phyloP scores from a whole-genome alignment of 2,888 invertebrate species.

The Galerucella calmariensis region DNA sequence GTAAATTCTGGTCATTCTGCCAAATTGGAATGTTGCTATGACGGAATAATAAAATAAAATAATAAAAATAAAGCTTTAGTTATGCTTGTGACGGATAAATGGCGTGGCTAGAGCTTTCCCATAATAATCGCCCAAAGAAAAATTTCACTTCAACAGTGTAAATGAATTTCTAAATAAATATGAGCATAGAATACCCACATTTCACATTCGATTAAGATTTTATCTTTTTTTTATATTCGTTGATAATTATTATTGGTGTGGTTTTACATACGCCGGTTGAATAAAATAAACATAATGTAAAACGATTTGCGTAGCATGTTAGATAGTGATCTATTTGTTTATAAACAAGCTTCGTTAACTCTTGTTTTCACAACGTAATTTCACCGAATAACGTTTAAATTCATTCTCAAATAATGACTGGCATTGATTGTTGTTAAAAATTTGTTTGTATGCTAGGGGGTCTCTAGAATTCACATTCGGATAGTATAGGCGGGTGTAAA shows the following conservation, averaged over 20 bases:
- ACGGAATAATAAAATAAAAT: too few species aligned
- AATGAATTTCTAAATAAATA: not conserved
- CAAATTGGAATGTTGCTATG: too few species aligned
- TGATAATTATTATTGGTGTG: not conserved
- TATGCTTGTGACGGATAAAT: too few species aligned
- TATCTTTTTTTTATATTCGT: not conserved
- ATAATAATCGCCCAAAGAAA: not conserved
- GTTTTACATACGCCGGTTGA: not conserved
- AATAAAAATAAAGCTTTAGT: too few species aligned
- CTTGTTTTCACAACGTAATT: not conserved
- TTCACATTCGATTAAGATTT: not conserved
- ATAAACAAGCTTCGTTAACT: not conserved
- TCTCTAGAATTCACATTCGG: too few species aligned
- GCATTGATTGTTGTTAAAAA: too few species aligned
- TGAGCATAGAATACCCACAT: not conserved
- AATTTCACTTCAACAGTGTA: not conserved
- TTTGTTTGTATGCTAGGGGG: too few species aligned
- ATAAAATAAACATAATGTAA: not conserved
- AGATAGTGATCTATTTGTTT: slow-evolving; percentile 4
- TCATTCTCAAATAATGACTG: too few species aligned
- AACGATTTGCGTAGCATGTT: not conserved
- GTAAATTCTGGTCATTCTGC: too few species aligned
- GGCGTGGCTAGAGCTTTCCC: too few species aligned
- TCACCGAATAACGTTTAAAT: not conserved
- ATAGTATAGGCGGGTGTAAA: too few species aligned